Conservation (phyloP, 2,797 vertebrate species). For the Ibycter americanus region DNA sequence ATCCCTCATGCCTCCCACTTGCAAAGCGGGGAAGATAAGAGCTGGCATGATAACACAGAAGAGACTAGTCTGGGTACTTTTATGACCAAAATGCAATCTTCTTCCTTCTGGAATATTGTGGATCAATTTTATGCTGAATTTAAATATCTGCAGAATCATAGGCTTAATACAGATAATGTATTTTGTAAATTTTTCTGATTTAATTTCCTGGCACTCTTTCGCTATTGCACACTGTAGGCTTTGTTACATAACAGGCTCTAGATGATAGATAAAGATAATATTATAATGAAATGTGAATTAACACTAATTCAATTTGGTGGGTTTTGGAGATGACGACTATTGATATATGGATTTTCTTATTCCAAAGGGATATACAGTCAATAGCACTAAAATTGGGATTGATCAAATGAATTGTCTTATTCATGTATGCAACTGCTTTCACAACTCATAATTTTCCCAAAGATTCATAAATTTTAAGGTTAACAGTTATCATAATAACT, state of each 20-base stretch:
- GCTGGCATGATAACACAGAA: background rate
- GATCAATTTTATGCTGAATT: conserved; percentile 29
- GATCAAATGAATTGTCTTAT: background rate
- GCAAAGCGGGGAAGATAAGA: background rate
- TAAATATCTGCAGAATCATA: conserved; percentile 54
- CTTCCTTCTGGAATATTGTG: background rate
- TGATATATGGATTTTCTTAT: conserved; percentile 32
- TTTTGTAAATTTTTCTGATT: conserved; percentile 29
- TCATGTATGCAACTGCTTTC: background rate
- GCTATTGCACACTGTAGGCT: background rate
- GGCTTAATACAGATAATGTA: conserved; percentile 28
- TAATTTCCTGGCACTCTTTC: conserved; percentile 28
- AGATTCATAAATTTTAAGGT: background rate
- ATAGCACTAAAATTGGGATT: conserved; percentile 8
- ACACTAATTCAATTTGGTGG: conserved; percentile 43
- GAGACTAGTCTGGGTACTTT: background rate
- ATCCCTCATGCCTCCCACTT: background rate
- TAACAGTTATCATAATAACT: background rate
- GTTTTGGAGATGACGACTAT: conserved; percentile 21
- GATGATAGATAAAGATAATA: conserved; percentile 48
- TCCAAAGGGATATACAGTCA: conserved; percentile 18
- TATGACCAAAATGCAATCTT: background rate
- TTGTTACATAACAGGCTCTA: background rate
- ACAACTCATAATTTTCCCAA: background rate
- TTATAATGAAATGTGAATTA: conserved; percentile 56